Evolutionary conservation across 2,888 invertebrate genomes (phyloP).

Genomic region (Lithophane semibrunnea): DNA sequence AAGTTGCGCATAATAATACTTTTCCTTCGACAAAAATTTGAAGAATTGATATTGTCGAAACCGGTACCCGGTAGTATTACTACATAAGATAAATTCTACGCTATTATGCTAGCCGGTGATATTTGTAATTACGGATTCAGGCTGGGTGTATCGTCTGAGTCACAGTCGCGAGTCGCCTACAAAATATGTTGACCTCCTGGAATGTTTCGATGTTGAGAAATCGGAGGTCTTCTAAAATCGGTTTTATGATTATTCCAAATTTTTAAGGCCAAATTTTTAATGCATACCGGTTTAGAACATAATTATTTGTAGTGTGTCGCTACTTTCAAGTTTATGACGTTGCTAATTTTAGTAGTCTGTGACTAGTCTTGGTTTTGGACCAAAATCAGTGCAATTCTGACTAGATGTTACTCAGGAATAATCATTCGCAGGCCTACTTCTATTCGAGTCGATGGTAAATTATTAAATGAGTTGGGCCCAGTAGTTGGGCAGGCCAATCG

Average conservation of each 20-base stretch:
- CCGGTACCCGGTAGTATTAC: conserved; percentile 9
- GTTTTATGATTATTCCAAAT: conserved; percentile 22
- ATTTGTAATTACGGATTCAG: conserved; percentile 58
- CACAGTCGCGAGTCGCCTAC: conserved; percentile 16
- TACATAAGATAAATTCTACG: conserved; percentile 12
- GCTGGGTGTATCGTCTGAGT: conserved; percentile 47
- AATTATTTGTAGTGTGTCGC: conserved; percentile 12
- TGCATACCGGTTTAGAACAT: conserved; percentile 53
- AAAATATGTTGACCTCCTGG: conserved; percentile 36
- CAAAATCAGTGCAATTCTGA: background rate
- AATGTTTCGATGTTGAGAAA: conserved; percentile 18
- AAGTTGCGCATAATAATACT: conserved; percentile 4
- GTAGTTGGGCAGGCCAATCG: too few species aligned
- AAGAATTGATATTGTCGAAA: background rate
- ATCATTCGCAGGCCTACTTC: background rate
- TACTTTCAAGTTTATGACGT: conserved; percentile 10
- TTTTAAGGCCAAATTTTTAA: conserved; percentile 26
- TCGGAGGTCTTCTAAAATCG: conserved; percentile 45
- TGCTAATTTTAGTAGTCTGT: conserved; percentile 2
- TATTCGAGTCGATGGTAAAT: too few species aligned
- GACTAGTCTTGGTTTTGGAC: background rate
- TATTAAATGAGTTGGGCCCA: too few species aligned
- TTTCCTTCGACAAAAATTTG: background rate
- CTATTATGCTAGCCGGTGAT: conserved; percentile 30
- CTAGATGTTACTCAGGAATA: background rate